Base-by-base conservation (phyloP, 30 jellyfish, hydroid and myxozoan genomes). In the Hydractinia symbiolongicarpus region DNA sequence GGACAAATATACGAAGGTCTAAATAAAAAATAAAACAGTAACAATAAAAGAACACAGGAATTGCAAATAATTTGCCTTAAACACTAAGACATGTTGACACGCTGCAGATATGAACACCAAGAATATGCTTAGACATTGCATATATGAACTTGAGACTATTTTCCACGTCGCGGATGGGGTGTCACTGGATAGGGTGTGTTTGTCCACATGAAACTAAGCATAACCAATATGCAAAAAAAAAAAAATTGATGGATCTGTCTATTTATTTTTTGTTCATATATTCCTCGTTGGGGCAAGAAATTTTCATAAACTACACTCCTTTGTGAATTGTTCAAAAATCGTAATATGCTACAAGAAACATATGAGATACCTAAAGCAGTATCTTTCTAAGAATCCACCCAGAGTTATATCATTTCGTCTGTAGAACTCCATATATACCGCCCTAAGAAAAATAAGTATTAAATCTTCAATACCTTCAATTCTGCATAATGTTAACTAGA, bases 1-100 rank as follows among this genome's bases (percentile, higher is more conserved):
- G 83, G 93, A 76, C 97, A 91, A 52, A 91, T 91, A 64, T 91
- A 91, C 51, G 97, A 91, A 17, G 97, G 97, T 70, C 97, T 91
- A 80, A 5, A 72, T 62, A 56, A 68, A 7, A 90, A 94, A 94
- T 85, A 82, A 91, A 91, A 53, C 95, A 86, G 52, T 86, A 91
- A 77, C 96, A 60, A 13, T 91, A 94, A 8, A n/a, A 91, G 88
- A 69, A 91, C 79, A 4, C 95, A 64, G 2, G 8, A 4, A 3
- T 11, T 3, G 3, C 17, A 58, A 13, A 58, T 11, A 1, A 58
- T 0, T 11, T 11, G 69, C 17, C 15, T 0, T 58, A 3, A 58
- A 58, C 19, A 16, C 69, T 11, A 58, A 13, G 19, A 58, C 69
- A 0, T 0, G 15, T 58, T 58, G 3, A 58, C 17, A 13, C 19